Conservation (phyloP, 2,888 invertebrate genomes). For the Trachelus iudaicus region DNA sequence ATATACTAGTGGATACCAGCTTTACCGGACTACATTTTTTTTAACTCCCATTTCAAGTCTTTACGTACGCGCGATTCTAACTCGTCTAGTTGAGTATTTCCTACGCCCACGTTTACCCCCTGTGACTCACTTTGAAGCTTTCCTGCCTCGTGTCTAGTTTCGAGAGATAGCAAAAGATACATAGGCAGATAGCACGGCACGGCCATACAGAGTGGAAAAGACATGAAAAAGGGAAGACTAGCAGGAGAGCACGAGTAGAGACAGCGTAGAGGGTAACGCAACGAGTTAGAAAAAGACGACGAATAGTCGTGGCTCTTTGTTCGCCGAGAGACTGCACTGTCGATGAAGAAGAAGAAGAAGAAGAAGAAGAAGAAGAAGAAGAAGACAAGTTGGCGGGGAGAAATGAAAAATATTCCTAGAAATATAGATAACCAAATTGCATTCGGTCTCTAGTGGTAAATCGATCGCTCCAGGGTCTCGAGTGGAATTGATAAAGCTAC, state of each 20-base stretch:
- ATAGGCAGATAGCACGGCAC: neutral
- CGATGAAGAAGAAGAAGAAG: neutral
- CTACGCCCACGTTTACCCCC: neutral
- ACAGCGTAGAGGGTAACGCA: neutral
- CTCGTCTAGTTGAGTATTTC: neutral
- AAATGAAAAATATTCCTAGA: neutral
- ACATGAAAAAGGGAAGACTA: neutral
- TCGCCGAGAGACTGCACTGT: neutral
- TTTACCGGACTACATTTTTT: neutral
- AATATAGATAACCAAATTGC: neutral
- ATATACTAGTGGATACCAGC: neutral
- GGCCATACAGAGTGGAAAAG: neutral
- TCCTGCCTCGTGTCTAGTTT: neutral
- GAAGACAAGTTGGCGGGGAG: neutral
- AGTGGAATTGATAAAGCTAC: neutral
- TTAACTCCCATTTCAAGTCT: neutral
- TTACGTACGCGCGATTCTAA: neutral
- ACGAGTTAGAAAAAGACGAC: neutral
- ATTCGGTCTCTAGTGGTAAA: neutral
- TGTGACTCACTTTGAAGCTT: conserved; percentile 2
- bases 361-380: neutral
- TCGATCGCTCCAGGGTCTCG: neutral
- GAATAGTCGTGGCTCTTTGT: neutral
- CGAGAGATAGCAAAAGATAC: neutral
- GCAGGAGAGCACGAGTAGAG: neutral